Conservation (phyloP, 2,113 vertebrate species). For the Gambusia holbrooki region DNA sequence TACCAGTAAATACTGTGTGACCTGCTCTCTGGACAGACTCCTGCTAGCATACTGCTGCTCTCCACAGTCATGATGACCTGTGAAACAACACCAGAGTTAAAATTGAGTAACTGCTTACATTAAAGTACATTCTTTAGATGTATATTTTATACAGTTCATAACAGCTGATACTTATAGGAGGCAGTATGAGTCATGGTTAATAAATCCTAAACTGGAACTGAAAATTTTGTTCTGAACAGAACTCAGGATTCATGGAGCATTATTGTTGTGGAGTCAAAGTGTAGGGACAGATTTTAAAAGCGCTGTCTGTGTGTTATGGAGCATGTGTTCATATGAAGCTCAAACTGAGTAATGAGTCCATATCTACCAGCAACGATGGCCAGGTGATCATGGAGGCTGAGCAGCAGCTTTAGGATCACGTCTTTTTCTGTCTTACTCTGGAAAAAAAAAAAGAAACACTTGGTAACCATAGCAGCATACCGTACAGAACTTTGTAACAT, state of each 20-base stretch:
- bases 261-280: too few species aligned
- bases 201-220: too few species aligned
- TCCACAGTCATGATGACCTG: constrained; percentile 95
- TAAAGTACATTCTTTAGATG: neutral
- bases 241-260: too few species aligned
- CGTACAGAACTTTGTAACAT: too few species aligned
- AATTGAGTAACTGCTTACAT: neutral
- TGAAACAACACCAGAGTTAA: constrained; percentile 6
- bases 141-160: too few species aligned
- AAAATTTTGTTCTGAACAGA: too few species aligned
- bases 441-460: neutral
- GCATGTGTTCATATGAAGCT: neutral
- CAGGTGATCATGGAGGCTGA: constrained; percentile 92
- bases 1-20: constrained; percentile 89
- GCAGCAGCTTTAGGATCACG: constrained; percentile 88
- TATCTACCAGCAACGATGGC: constrained; percentile 90
- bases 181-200: too few species aligned
- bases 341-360: neutral
- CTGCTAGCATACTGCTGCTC: constrained; percentile 83
- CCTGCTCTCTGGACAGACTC: constrained; percentile 89
- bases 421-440: constrained; percentile 82
- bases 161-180: too few species aligned
- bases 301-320: neutral
- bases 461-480: neutral
- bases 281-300: too few species aligned